phyloP scores from a whole-genome alignment of 1,140 invertebrate species.

The Drosophila elegans region DNA sequence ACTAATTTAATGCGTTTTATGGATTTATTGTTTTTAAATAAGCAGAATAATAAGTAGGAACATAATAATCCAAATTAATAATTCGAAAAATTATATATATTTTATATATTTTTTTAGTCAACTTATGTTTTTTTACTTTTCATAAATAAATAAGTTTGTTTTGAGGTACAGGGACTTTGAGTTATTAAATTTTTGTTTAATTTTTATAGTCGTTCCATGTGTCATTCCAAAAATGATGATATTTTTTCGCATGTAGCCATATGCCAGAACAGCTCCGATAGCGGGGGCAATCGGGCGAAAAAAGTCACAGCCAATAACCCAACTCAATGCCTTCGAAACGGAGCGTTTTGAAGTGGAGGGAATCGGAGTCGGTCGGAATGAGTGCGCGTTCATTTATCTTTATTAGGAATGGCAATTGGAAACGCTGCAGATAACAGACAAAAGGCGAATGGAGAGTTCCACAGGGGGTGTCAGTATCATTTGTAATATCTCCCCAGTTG shows the following conservation, averaged over 20 bases:
- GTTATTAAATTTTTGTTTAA: no score
- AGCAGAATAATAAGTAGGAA: no score
- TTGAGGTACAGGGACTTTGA: no score
- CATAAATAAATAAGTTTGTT: no score
- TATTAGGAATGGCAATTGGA: conserved; percentile 78
- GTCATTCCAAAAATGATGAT: not conserved
- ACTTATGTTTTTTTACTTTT: no score
- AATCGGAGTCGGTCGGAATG: conserved; percentile 44
- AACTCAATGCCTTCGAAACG: conserved; percentile 64
- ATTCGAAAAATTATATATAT: no score
- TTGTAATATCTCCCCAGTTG: conserved; percentile 44
- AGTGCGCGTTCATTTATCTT: conserved; percentile 74
- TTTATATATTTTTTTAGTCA: no score
- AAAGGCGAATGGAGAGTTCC: conserved; percentile 12
- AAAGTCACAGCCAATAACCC: conserved; percentile 72
- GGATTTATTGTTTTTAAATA: no score
- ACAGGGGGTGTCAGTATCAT: conserved; percentile 14
- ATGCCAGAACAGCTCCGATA: conserved; percentile 43
- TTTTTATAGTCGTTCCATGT: not conserved
- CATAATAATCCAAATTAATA: no score
- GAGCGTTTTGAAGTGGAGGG: conserved; percentile 7
- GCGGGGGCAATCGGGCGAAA: conserved; percentile 48
- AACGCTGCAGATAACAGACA: conserved; percentile 64
- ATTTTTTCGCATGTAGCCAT: conserved; percentile 24
- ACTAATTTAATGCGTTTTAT: no score